These are phyloP conservation scores for Nomada lathburiana DNA, from an alignment of 2,888 invertebrate species.

Conservation along the genomic window DNA sequence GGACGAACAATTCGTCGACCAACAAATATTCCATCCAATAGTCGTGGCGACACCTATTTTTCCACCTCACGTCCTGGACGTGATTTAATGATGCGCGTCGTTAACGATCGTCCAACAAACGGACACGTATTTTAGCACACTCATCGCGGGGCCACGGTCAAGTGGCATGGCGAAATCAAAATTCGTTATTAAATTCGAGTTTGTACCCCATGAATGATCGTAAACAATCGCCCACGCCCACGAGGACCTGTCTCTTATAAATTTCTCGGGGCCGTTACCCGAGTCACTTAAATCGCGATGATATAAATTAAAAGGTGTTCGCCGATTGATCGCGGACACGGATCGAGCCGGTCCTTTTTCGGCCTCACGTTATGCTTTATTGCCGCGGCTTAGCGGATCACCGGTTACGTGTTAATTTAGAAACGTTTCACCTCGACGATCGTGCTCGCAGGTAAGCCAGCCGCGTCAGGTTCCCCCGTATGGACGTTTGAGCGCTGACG, in stretches of 20 bases:
- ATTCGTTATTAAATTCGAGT: slow-evolving; percentile 69
- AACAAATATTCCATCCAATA: background rate
- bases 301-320: slow-evolving; percentile 72
- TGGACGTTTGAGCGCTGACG: background rate
- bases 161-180: slow-evolving; percentile 63
- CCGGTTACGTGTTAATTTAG: slow-evolving; percentile 26
- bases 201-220: slow-evolving; percentile 60
- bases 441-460: background rate
- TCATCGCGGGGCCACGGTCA: background rate
- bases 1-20: background rate
- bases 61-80: background rate
- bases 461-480: background rate
- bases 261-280: slow-evolving; percentile 68
- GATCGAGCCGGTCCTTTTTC: slow-evolving; percentile 41
- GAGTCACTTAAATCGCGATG: slow-evolving; percentile 74
- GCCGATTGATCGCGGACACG: slow-evolving; percentile 63
- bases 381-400: slow-evolving; percentile 7
- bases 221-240: slow-evolving; percentile 76
- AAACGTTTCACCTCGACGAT: background rate
- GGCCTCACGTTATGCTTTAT: slow-evolving; percentile 24
- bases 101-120: slow-evolving; percentile 3
- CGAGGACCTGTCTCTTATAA: slow-evolving; percentile 55
- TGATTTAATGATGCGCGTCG: background rate
- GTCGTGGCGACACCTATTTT: background rate
- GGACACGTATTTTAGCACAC: slow-evolving; percentile 9